Evolutionary conservation across 2,888 invertebrate genomes (phyloP), one percentile per base, ranked within the genome.

Genomic region (Troides helena): DNA sequence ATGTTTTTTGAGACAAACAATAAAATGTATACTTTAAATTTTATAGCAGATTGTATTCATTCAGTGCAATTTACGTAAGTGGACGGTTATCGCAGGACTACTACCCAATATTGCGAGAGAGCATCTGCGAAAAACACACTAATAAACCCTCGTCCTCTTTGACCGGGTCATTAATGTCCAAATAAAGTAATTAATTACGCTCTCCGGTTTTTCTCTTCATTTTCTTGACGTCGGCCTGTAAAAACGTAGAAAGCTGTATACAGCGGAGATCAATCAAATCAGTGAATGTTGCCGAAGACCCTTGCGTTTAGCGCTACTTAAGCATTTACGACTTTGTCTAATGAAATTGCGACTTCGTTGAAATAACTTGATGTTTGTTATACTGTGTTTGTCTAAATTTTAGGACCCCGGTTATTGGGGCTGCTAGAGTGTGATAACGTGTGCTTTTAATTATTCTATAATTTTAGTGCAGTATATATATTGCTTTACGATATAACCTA

Each of bases 181-280:
- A 91, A 92, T 90, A 88, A 90, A 89, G 90, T 89, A 91, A 92
- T 92, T 92, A 90, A 90, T 91, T 90, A 89, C 85, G 86, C 86
- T 87, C 79, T 81, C 77, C 78, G 84, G 85, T 88, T 89, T 86
- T 90, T 88, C 83, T 84, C 86, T 70, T 86, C 82, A 85, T 89
- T 90, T 87, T 86, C 85, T 81, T 86, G 86, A 86, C 86, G 86
- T 80, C 77, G 80, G 80, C 81, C 81, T 84, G 88, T 87, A 90
- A 90, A 91, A 90, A 89, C 88, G 81, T 81, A 80, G 81, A 83
- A 80, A 79, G 85, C 78, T 78, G 78, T 81, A 78, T 81, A 80
- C 81, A 76, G 83, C 82, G 83, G 81, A 88, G 87, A 91, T 91
- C 92, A 88, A 92, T 92, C 91, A 92, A 89, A 90, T 86, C 89